Percentiles rank a stretch among this genome's conserved stretches.
Conservation (phyloP, 2,797 vertebrate species). For the Sebastes oblongus region DNA sequence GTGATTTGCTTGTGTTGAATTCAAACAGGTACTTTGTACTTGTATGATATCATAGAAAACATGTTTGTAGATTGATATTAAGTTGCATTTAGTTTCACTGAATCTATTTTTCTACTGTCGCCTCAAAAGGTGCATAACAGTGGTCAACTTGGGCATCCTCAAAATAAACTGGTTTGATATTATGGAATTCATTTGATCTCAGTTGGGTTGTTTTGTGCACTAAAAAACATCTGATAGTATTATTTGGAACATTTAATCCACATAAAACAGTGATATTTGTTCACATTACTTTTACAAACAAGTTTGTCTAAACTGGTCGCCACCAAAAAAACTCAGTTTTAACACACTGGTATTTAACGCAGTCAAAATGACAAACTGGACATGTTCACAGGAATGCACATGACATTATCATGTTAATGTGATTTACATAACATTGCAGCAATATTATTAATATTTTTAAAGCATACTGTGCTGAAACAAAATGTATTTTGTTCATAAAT, state of each 20-base stretch:
- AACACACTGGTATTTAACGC: conserved; percentile 3
- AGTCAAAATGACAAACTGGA: neutral
- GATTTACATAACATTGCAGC: neutral
- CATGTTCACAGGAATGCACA: neutral
- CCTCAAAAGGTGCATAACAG: conserved; percentile 81
- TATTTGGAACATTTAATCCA: conserved; percentile 23
- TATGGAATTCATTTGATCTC: conserved; percentile 52
- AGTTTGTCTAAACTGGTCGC: neutral
- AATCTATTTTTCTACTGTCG: conserved; percentile 88
- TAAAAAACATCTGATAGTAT: conserved; percentile 10
- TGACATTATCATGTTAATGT: neutral
- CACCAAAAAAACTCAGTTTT: neutral
- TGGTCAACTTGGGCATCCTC: conserved; percentile 80
- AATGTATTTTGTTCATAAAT: neutral
- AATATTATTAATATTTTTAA: neutral
- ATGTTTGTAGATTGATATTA: conserved; percentile 81
- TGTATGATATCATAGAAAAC: conserved; percentile 75
- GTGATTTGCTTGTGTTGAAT: conserved; percentile 74
- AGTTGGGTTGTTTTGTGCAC: conserved; percentile 26
- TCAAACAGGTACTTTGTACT: conserved; percentile 79
- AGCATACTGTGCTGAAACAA: conserved; percentile 14
- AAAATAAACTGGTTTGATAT: conserved; percentile 84
- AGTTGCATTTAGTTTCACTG: conserved; percentile 84
- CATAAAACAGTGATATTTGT: neutral
- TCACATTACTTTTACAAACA: conserved; percentile 11